These are phyloP conservation scores for Xanthorhoe spadicearia DNA, from an alignment of 2,888 invertebrate species.

Conservation along the genomic window DNA sequence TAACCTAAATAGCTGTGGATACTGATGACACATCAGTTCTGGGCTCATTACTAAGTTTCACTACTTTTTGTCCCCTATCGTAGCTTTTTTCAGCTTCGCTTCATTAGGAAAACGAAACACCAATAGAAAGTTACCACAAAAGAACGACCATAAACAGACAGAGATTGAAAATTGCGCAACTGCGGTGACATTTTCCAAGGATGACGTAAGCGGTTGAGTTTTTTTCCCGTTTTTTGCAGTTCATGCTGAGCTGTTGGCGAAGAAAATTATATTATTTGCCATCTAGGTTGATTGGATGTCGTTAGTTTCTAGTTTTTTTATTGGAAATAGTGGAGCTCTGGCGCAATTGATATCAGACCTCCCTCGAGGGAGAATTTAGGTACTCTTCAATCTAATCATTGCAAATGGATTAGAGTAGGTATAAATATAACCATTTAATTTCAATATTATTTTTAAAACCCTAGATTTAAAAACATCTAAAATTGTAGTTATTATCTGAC, in stretches of 20 bases:
- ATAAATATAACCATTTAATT: too few relatives aligned
- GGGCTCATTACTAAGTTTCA: constrained; percentile 43
- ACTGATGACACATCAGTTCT: constrained; percentile 41
- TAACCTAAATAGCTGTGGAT: constrained; percentile 31
- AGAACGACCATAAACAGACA: constrained; percentile 14
- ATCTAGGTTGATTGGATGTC: constrained; percentile 41
- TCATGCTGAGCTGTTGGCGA: constrained; percentile 25
- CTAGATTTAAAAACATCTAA: too few relatives aligned
- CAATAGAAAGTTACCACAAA: constrained; percentile 25
- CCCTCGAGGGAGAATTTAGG: constrained; percentile 25
- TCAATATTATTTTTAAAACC: too few relatives aligned
- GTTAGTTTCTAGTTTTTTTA: constrained; percentile 34
- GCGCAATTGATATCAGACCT: constrained; percentile 17
- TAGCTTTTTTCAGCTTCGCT: constrained; percentile 40
- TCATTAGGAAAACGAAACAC: constrained; percentile 41
- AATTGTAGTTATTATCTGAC: too few relatives aligned
- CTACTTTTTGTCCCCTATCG: constrained; percentile 40
- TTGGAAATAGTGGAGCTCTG: constrained; percentile 23
- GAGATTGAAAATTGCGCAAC: constrained; percentile 27
- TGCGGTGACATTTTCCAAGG: constrained; percentile 24
- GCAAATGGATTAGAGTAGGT: background rate
- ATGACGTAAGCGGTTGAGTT: constrained; percentile 33
- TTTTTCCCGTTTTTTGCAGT: constrained; percentile 32
- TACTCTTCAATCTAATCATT: background rate
- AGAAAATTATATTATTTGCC: constrained; percentile 43